These are phyloP conservation scores for Pteromalus puparum DNA, from an alignment of 1,140 invertebrate species.

Conservation along the genomic window DNA sequence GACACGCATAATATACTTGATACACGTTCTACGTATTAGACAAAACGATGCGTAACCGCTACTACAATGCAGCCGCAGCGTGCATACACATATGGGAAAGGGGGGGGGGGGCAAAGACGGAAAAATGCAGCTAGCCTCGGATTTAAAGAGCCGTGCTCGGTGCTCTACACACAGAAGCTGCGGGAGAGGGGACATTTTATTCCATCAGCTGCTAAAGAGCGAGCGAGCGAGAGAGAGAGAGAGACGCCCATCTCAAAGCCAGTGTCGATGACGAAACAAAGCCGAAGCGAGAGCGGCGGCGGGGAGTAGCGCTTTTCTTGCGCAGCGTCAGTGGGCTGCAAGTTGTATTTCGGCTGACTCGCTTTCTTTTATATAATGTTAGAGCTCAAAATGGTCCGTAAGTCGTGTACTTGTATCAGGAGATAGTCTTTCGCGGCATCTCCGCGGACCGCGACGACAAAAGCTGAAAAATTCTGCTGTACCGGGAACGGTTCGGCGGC, in stretches of 20 bases:
- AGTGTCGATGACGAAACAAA: constrained; percentile 45
- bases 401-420: background rate
- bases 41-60: background rate
- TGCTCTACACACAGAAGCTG: background rate
- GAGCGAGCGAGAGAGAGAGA: background rate
- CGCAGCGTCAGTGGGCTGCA: background rate
- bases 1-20: background rate
- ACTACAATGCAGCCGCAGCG: background rate
- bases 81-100: background rate
- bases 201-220: constrained; percentile 45
- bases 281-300: constrained; percentile 6
- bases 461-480: background rate
- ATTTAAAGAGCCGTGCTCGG: constrained; percentile 31
- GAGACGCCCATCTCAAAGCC: constrained; percentile 1
- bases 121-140: constrained; percentile 2
- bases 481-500: background rate
- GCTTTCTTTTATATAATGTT: background rate
- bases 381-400: background rate
- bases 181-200: constrained; percentile 11
- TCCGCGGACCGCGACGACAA: too few relatives aligned
- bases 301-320: background rate
- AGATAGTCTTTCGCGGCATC: too few relatives aligned
- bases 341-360: background rate
- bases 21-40: too few relatives aligned
- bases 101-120: background rate